Base-by-base conservation (phyloP, 2,113 vertebrate species). In the Colius striatus region DNA sequence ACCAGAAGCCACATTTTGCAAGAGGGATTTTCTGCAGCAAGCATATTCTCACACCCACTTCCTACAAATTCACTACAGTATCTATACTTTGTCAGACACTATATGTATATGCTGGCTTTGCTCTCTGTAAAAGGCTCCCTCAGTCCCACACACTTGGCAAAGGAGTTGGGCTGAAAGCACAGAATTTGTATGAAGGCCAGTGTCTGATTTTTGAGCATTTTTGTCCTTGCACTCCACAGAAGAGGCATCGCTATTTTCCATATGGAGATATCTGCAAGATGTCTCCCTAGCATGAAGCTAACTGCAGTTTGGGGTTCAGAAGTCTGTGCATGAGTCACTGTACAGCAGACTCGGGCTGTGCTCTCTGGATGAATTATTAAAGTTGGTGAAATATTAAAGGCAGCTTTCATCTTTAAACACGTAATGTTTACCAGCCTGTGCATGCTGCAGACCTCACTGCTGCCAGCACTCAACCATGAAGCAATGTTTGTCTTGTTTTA, bases 311-410 rank as follows among this genome's bases (percentile, higher is more conserved):
- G 63, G 21, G 74, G 58, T 23, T 36, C 19, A 86, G 68, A 81
- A 76, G 30, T 50, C 47, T 66, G 3, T 20, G 21, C 4, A 5
- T 41, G 60, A 94, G 61, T 91, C 84, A 91, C 29, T 53, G 48
- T 41, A 65, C 78, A 84, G 62, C 17, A 66, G 89, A 68, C 43
- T 74, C 43, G 84, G 38, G 54, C 53, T 86, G 47, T 84, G 34
- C 2, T 89, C 36, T 90, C 62, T 53, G 51, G 67, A 75, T 92
- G 58, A 96, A 94, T 95, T 94, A 94, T 92, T 92, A 38, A 96
- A 74, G 66, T 62, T 58, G 32, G 68, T 95, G 45, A 94, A 97
- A 96, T 91, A 95, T 90, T 97, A 75, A 95, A 88, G 76, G 61
- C 73, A 74, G 67, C 66, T 97, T 95, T 86, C 55, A 79, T 87